A percentile compares a stretch with the other conserved stretches of the same genome.
These are phyloP conservation scores for Mamestra configurata DNA, from an alignment of 1,140 invertebrate species.

Conservation along the genomic window DNA sequence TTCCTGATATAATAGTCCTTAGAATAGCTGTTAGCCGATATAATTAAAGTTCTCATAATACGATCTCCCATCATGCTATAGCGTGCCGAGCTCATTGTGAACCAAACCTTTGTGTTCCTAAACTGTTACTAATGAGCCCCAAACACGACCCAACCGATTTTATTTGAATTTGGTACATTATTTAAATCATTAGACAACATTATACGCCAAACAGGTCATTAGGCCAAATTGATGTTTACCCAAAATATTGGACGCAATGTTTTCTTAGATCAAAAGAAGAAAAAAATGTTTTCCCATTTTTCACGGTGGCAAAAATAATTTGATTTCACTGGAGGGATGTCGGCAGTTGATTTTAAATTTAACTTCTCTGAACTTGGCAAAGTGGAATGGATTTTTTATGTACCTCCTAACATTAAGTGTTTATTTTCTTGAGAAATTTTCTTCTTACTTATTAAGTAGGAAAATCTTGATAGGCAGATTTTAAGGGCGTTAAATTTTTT, in stretches of 20 bases:
- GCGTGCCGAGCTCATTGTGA: conserved; percentile 47
- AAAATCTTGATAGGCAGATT: conserved; percentile 52
- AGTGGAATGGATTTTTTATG: conserved; percentile 81
- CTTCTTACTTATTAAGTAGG: conserved; percentile 58
- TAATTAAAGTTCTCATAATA: conserved; percentile 46
- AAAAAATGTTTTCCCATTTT: conserved; percentile 79
- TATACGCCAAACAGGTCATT: conserved; percentile 68
- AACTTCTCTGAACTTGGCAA: conserved; percentile 74
- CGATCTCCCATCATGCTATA: conserved; percentile 51
- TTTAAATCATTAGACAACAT: conserved; percentile 61
- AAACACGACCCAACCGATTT: conserved; percentile 53
- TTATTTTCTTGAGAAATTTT: conserved; percentile 71
- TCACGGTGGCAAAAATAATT: conserved; percentile 81
- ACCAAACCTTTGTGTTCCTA: conserved; percentile 18
- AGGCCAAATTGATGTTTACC: conserved; percentile 73
- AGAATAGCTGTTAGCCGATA: conserved; percentile 34
- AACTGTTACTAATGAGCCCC: conserved; percentile 55
- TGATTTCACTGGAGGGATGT: conserved; percentile 79
- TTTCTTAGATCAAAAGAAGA: conserved; percentile 75
- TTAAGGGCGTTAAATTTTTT: conserved; percentile 31
- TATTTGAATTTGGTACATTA: conserved; percentile 55
- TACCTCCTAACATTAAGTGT: conserved; percentile 74
- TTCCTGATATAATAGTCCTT: conserved; percentile 14
- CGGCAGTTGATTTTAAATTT: conserved; percentile 80
- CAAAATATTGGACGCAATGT: conserved; percentile 74